Evolutionary conservation across 1,140 invertebrate genomes (phyloP).

Genomic region (Charaxes varanes): DNA sequence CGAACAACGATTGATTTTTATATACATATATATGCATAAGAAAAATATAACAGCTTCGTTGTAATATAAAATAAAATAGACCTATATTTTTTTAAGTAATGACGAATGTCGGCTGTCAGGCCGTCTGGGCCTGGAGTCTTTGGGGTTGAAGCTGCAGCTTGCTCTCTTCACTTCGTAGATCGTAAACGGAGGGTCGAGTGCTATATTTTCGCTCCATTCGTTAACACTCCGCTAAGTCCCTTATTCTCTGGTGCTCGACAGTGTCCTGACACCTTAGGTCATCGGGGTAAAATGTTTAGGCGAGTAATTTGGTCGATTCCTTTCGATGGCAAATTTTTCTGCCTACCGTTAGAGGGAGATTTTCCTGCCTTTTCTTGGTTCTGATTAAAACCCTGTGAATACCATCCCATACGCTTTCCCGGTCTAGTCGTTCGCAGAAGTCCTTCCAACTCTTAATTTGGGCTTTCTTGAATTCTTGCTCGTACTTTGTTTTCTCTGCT

Average conservation of each 20-base stretch:
- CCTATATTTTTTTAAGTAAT: too few species aligned
- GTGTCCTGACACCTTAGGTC: constrained; percentile 7
- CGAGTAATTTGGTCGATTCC: constrained; percentile 14
- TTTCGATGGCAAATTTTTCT: neutral
- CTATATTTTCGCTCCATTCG: neutral
- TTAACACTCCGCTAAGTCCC: constrained; percentile 7
- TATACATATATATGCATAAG: too few species aligned
- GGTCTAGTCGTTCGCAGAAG: constrained; percentile 22
- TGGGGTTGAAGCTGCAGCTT: too few species aligned
- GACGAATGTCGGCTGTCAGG: too few species aligned
- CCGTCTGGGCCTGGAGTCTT: too few species aligned
- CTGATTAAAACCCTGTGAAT: constrained; percentile 13
- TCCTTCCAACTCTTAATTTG: constrained; percentile 21
- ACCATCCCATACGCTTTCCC: constrained; percentile 15
- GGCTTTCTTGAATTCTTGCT: neutral
- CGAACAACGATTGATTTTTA: too few species aligned
- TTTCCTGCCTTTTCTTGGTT: constrained; percentile 10
- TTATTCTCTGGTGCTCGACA: constrained; percentile 1
- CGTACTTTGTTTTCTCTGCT: neutral
- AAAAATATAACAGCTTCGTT: too few species aligned
- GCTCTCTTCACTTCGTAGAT: neutral
- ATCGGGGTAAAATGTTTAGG: constrained; percentile 21
- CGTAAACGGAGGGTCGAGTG: neutral
- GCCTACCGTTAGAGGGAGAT: constrained; percentile 5
- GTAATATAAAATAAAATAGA: too few species aligned